Conservation (phyloP, 2,888 invertebrate genomes). For the Bibio marci region DNA sequence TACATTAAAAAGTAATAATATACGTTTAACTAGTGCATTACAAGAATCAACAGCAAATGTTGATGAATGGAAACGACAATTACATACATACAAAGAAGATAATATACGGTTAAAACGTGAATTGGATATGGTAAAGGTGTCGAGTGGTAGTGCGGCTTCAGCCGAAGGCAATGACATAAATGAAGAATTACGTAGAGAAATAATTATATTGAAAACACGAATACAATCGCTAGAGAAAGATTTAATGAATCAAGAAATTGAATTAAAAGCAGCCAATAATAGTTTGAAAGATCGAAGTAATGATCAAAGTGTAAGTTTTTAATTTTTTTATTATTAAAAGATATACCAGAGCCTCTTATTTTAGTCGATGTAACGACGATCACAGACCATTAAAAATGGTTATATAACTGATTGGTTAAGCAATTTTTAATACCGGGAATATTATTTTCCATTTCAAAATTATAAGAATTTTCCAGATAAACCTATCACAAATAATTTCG, state of each 20-base stretch:
- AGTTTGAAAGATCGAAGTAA: slow-evolving; percentile 34
- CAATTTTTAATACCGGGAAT: no score
- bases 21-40: slow-evolving; percentile 82
- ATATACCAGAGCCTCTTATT: no score
- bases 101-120: slow-evolving; percentile 66
- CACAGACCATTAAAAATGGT: background rate
- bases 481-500: no score
- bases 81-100: slow-evolving; percentile 83
- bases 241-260: slow-evolving; percentile 66
- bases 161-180: slow-evolving; percentile 47
- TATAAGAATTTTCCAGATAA: no score
- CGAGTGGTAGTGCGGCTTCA: slow-evolving; percentile 15
- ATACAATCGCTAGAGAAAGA: slow-evolving; percentile 71
- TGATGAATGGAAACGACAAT: slow-evolving; percentile 94
- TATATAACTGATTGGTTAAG: no score
- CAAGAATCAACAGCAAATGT: slow-evolving; percentile 93
- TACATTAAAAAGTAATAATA: slow-evolving; percentile 90
- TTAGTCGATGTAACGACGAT: background rate
- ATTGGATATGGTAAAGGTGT: slow-evolving; percentile 52
- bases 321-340: background rate
- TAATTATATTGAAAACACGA: slow-evolving; percentile 54
- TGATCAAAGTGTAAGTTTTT: slow-evolving; percentile 50
- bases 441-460: no score
- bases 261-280: slow-evolving; percentile 41
- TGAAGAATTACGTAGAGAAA: slow-evolving; percentile 58